Base-by-base conservation (phyloP, 2,797 vertebrate genomes). In the Staurois parvus region DNA sequence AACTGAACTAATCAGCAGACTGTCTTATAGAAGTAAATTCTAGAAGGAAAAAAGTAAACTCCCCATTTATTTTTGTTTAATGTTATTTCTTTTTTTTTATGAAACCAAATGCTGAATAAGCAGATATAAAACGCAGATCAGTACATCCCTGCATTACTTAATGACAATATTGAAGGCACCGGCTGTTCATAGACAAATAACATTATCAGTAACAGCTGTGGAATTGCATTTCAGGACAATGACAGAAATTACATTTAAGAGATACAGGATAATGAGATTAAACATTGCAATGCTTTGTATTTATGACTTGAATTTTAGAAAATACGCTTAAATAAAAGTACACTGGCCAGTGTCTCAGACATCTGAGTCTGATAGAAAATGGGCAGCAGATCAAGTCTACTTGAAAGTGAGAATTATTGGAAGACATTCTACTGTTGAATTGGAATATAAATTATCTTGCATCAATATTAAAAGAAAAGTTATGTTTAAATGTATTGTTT, bases 361-460 rank as follows among this genome's bases (percentile, higher is more conserved):
- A 86, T 86, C 85, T 86, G 85, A 86, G 67, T 56, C 52, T 83
- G 75, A 86, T 86, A 79, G 37, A 86, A 83, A 79, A 34, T 86
- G 75, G 80, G 85, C 81, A 68, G 24, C 6, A 68, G 59, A 78
- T 83, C 85, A 86, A 86, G 28, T 86, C 29, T 79, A 79, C 67
- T 70, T 78, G 24, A 86, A 72, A 52, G 24, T 86, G 24, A 64
- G 17, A 83, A 70, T 72, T 82, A 82, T 73, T 83, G 79, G 56
- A 76, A 72, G 48, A 68, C 40, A 76, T 72, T 83, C 52, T 83
- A 34, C 56, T 52, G 48, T 29, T 81, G 79, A 78, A 86, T 64
- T 83, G 29, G 40, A 72, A 21, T 30, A 86, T 74, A 86, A 86
- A 86, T 86, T 37, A 73, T 48, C 26, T 67, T 73, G 37, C 66